A percentile compares a stretch with the other conserved stretches of the same genome.
These are phyloP conservation scores for Leptopterna dolabrata DNA, from an alignment of 2,888 invertebrate genomes.

Conservation along the genomic window DNA sequence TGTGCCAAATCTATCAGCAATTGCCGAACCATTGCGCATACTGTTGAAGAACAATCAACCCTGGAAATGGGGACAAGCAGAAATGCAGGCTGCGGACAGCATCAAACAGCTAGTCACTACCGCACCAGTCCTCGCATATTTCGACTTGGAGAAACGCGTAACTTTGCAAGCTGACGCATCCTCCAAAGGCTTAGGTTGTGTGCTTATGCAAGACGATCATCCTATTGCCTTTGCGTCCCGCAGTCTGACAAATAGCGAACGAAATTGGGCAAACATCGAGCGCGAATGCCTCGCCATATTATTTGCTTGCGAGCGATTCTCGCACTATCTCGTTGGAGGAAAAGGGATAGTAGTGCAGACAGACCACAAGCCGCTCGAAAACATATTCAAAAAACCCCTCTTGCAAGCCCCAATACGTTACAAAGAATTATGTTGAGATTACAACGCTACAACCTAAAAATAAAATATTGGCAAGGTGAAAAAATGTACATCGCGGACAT, in stretches of 20 bases:
- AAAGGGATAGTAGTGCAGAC: too few relatives aligned
- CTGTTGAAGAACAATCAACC: constrained; percentile 61
- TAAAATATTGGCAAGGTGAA: too few relatives aligned
- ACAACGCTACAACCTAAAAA: too few relatives aligned
- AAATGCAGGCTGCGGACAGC: constrained; percentile 58
- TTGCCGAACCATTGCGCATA: constrained; percentile 57
- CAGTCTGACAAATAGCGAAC: not conserved
- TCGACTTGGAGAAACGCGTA: constrained; percentile 63
- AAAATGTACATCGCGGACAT: not conserved
- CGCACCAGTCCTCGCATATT: constrained; percentile 61
- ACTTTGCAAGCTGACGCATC: too few relatives aligned
- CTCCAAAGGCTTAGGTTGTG: not conserved
- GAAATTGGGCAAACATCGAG: too few relatives aligned
- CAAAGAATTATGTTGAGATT: too few relatives aligned
- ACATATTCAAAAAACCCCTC: too few relatives aligned
- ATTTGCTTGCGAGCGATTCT: too few relatives aligned
- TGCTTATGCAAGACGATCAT: not conserved
- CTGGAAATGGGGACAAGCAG: constrained; percentile 52
- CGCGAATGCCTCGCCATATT: too few relatives aligned
- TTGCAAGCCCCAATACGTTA: too few relatives aligned
- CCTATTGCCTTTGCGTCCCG: constrained; percentile 23
- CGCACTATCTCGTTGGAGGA: too few relatives aligned
- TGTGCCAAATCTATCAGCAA: constrained; percentile 54
- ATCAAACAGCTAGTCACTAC: constrained; percentile 57
- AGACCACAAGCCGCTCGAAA: too few relatives aligned